Evolutionary conservation across 2,888 invertebrate genomes (phyloP), one percentile per base, ranked within the genome.

Genomic region (Hyalella azteca): DNA sequence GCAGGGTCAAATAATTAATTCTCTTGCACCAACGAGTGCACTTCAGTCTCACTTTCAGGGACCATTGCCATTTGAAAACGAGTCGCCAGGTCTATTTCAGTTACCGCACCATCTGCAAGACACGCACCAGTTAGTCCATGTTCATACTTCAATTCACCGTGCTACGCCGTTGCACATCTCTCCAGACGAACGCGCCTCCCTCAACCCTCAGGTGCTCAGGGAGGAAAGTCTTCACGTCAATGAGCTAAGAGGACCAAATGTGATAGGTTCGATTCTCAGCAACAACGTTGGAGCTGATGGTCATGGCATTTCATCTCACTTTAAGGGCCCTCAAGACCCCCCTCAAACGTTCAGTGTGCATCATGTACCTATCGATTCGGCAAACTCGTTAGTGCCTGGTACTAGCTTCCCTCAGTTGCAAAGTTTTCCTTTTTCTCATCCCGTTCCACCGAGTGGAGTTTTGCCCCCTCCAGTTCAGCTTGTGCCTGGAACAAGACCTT

Each of bases 271-370:
- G n/a, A n/a, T 5, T 26, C 1, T 54, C 9, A 29, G 29, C 11
- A 22, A 13, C 11, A 54, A 54, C 29, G n/a, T 19, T 49, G 49
- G 2, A 22, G 19, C 49, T 13, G 45, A 45, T 11, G 59, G 22
- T 13, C 59, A 3, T 29, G 66, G 66, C 7, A 32, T 66, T 32
- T 66, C 66, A 39, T 66, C 66, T n/a, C 66, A 66, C 36, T 66
- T 66, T 19, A 66, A 19, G 29, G 19, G 66, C 32, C 66, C 66
- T 2, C 66, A 66, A 0, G 66, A 66, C 36, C 66, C 66, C 5
- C 66, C 66, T 11, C 29, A 22, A 19, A 66, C 66, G 36, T 66
- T 66, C 36, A 19, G 66, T 36, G 66, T 66, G 5, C 66, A 66
- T 19, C 32, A 36, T 36, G n/a, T 66, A 7, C 66, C 66, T 66